Base-by-base conservation (phyloP, 2,888 invertebrate species). In the Plagodis pulveraria region DNA sequence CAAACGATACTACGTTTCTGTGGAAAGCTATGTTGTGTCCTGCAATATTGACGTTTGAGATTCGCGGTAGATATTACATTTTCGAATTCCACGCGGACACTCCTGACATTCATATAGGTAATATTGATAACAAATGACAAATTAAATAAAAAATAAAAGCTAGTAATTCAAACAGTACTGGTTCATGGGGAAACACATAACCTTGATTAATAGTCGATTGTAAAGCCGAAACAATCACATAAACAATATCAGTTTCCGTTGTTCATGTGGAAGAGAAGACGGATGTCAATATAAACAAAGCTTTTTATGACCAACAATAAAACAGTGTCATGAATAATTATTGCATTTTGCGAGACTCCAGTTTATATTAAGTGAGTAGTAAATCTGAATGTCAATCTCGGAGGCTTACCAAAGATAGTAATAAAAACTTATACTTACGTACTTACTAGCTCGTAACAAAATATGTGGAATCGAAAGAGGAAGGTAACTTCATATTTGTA, bases 291-390 rank as follows among this genome's bases (percentile, higher is more conserved):
- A 77, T 77, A 77, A 81, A 74, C 71, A 74, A 77, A 78, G 70
- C 72, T 69, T 65, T 83, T 83, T 80, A 81, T 70, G 71, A 69
- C 72, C 41, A 42, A 59, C 72, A 72, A 74, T 83, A 80, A 80
- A 81, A 74, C 62, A 64, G 66, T 58, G 54, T 64, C 68, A 63
- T 67, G 68, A 69, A 73, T 75, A 71, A 73, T 68, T 66, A 67
- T 59, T 65, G 58, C 70, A 71, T 76, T 77, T 76, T 76, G 77
- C 77, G 65, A 73, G 66, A 50, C 45, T 55, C 57, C 56, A 64
- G 63, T 70, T 71, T 70, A 72, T 67, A 65, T 69, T 69, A 68
- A 77, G 65, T 68, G 63, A 62, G 74, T 64, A 73, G 71, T 79
- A 78, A 78, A 78, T 71, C 63, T 66, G 68, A 58, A 61, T 59